Base-by-base conservation (phyloP, 1,140 invertebrate species). In the Eumeta japonica region DNA sequence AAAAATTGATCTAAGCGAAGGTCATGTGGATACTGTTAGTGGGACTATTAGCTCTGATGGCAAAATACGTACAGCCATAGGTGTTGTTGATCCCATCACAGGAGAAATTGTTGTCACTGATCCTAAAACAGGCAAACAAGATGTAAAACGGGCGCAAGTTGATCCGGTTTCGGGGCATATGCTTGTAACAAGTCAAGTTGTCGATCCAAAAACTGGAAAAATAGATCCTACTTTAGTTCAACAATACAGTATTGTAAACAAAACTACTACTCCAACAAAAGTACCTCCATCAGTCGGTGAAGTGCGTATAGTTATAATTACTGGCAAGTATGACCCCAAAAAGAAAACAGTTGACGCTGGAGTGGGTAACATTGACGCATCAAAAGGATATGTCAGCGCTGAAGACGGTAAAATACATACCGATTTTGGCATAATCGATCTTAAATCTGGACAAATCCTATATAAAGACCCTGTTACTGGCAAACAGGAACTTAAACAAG, bases 151-250 rank as follows among this genome's bases (percentile, higher is more conserved):
- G 41, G 75, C 79, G 4, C 71, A 77, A 41, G 54, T 81, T 27
- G 77, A 82, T 45, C 77, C 79, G 5, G 53, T 67, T 16, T 81
- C 79, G 3, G 79, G 79, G 0, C 78, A 81, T 39, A 75, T 82
- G 48, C 57, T 79, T n/a, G 60, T 82, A 18, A 70, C 79, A 2
- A 80, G 77, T 20, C 76, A 82, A 5, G 62, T 80, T 10, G 52
- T 79, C 3, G 83, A 85, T 61, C 81, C 82, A 1, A 82, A 81
- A 52, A 83, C 81, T 1, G 81, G 81, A 32, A 83, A 78, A 55
- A 43, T 80, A 0, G 82, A 84, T 59, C 76, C 80, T 18, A 76
- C 62, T 31, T 62, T 82, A 35, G 79, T 76, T 2, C 81, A 83
- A 42, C 72, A 79, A 36, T 78, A 79, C 35, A 77, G 73, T 28